A percentile compares a stretch with the other conserved stretches of the same genome.
phyloP scores from a whole-genome alignment of 2,113 vertebrate species.

The Lonchura striata region DNA sequence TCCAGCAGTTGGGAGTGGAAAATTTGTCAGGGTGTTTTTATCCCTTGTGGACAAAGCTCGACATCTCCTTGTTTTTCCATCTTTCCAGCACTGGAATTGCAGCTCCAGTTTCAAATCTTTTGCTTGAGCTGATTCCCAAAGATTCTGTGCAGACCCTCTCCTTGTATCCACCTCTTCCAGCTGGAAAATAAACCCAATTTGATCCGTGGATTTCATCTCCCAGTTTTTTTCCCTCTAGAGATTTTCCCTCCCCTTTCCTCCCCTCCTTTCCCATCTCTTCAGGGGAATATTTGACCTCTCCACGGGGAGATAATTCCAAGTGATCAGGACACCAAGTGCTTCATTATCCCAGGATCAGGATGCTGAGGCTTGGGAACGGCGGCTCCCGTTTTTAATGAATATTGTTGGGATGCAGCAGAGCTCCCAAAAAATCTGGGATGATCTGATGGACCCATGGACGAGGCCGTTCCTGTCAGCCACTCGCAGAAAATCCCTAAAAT shows the following conservation, averaged over 20 bases:
- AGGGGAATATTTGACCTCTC: background rate
- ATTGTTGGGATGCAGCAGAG: background rate
- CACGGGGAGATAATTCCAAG: background rate
- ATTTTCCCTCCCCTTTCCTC: background rate
- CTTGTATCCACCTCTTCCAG: background rate
- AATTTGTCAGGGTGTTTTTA: background rate
- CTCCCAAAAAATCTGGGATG: background rate
- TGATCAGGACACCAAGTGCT: background rate
- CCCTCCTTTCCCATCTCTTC: background rate
- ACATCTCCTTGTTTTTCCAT: background rate
- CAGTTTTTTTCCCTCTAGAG: background rate
- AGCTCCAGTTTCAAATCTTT: background rate
- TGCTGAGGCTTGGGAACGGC: background rate
- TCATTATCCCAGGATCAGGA: background rate
- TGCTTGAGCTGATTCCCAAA: background rate
- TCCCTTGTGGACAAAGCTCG: background rate
- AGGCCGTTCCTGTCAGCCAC: background rate
- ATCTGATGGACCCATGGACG: background rate
- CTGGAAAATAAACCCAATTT: background rate
- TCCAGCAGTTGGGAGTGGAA: fast-evolving
- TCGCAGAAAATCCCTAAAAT: background rate
- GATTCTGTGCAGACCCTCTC: background rate
- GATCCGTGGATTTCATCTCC: background rate
- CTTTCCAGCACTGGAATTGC: background rate
- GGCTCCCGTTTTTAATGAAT: background rate